Percentiles rank a stretch among this genome's conserved stretches.
These are phyloP conservation scores for Alligator sinensis DNA, from an alignment of 2,113 vertebrate genomes.

Conservation along the genomic window DNA sequence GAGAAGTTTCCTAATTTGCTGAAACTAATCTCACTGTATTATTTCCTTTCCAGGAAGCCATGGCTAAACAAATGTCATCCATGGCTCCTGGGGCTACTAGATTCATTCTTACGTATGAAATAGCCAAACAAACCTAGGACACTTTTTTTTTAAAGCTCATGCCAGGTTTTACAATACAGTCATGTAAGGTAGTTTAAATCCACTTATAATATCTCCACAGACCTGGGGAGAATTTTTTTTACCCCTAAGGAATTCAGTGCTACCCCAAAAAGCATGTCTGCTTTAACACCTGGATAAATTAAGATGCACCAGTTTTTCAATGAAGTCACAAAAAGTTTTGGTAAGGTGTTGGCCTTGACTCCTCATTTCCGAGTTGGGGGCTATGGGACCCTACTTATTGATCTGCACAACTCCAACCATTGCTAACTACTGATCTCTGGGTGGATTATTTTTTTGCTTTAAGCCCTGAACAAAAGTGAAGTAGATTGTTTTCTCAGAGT, in stretches of 20 bases:
- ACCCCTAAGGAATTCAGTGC: neutral
- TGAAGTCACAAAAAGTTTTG: neutral
- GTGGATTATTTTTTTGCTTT: conserved; percentile 2
- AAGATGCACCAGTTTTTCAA: neutral
- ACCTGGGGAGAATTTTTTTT: neutral
- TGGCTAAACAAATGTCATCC: neutral
- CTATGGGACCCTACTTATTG: conserved; percentile 31
- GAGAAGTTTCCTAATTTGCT: conserved; percentile 19
- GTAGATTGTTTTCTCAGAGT: neutral
- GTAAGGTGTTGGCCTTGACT: neutral
- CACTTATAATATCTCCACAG: neutral
- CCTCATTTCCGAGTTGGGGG: conserved; percentile 6
- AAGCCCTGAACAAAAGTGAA: neutral
- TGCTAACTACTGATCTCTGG: neutral
- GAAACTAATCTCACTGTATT: conserved; percentile 19
- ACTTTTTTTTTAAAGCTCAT: neutral
- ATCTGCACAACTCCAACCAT: conserved; percentile 4
- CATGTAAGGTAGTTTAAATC: neutral
- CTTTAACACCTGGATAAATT: neutral
- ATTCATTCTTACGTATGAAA: neutral
- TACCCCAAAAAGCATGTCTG: neutral
- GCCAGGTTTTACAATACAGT: neutral
- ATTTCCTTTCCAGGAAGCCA: conserved; percentile 48
- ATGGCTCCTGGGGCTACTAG: neutral
- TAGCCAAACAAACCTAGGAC: neutral